Evolutionary conservation across 2,113 vertebrate species (phyloP).

Genomic region (Pangasianodon hypophthalmus): DNA sequence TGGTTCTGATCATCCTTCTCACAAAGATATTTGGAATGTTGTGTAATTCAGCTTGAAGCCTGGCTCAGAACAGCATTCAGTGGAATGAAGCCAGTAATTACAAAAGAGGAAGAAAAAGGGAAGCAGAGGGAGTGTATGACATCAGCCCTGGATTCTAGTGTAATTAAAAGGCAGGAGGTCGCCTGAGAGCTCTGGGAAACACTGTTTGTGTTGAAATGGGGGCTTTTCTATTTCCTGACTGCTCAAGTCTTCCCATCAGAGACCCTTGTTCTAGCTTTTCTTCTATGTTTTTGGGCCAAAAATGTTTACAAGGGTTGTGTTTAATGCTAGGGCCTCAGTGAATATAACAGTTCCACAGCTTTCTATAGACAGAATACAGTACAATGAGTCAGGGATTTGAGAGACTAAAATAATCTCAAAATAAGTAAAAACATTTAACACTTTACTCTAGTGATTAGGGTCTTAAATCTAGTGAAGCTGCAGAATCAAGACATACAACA

Average conservation of each 20-base stretch:
- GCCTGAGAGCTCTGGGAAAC: not conserved
- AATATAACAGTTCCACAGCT: not conserved
- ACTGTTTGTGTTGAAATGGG: not conserved
- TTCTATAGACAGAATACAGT: not conserved
- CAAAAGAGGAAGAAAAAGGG: not conserved
- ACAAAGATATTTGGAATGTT: slow-evolving; percentile 27
- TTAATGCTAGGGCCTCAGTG: not conserved
- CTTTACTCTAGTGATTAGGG: not conserved
- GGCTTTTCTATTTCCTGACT: not conserved
- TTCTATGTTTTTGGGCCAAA: not conserved
- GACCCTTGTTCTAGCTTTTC: not conserved
- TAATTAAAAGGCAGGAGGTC: slow-evolving; percentile 33
- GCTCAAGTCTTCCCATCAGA: not conserved
- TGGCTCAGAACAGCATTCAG: not conserved
- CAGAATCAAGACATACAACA: not conserved
- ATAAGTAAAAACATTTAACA: not conserved
- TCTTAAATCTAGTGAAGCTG: not conserved
- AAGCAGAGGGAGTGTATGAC: slow-evolving; percentile 3
- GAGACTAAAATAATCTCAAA: not conserved
- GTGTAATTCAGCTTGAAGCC: slow-evolving; percentile 5
- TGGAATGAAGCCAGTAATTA: slow-evolving; percentile 5
- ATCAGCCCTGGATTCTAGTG: slow-evolving; percentile 38
- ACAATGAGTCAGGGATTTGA: not conserved
- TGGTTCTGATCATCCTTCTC: not conserved
- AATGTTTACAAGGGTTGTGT: not conserved